phyloP scores from a whole-genome alignment of 1,140 invertebrate genomes.

The Ips nitidus region DNA sequence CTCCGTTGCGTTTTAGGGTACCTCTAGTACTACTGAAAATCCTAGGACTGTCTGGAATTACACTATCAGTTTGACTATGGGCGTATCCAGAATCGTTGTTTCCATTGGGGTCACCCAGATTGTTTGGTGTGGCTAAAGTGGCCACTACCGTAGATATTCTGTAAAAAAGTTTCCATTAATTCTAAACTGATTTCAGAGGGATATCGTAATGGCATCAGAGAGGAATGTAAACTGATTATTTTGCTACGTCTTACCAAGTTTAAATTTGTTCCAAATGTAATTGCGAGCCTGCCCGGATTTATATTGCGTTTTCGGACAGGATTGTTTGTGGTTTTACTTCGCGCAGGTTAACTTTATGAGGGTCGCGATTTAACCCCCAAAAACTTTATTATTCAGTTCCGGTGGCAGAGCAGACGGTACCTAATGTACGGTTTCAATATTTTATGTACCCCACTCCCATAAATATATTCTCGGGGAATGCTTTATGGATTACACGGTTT shows the following conservation, averaged over 20 bases:
- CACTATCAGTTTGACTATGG: slow-evolving; percentile 63
- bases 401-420: slow-evolving; percentile 7
- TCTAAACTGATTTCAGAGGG: neutral
- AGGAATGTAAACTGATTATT: too few species aligned
- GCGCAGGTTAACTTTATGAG: slow-evolving; percentile 15
- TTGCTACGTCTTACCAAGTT: neutral
- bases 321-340: slow-evolving; percentile 22
- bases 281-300: slow-evolving; percentile 9
- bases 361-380: slow-evolving; percentile 15
- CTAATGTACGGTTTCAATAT: slow-evolving; percentile 5
- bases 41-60: slow-evolving; percentile 59
- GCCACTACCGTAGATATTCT: slow-evolving; percentile 59
- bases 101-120: slow-evolving; percentile 67
- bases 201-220: too few species aligned
- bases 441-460: neutral
- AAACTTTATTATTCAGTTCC: slow-evolving; percentile 26
- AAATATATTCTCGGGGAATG: too few species aligned
- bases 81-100: slow-evolving; percentile 81
- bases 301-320: slow-evolving; percentile 12
- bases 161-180: slow-evolving; percentile 41
- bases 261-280: slow-evolving; percentile 6
- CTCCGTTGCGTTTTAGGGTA: slow-evolving; percentile 48
- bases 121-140: slow-evolving; percentile 57
- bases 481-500: too few species aligned
- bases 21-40: slow-evolving; percentile 31